Conservation (phyloP, 2,113 vertebrate genomes). For the Aix galericulata region DNA sequence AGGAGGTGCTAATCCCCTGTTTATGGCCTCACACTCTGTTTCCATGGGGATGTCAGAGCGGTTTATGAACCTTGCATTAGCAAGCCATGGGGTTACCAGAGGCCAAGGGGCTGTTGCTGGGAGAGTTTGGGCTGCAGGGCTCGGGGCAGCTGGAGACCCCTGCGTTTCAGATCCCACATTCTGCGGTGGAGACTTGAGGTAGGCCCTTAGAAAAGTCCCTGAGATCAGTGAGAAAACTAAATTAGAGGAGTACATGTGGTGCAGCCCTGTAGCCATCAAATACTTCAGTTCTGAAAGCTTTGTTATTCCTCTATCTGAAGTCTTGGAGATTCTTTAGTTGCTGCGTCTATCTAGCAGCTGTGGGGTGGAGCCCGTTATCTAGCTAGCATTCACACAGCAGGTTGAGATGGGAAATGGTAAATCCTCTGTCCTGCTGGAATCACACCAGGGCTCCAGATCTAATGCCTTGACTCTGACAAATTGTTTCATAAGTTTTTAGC, state of each 20-base stretch:
- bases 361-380: not conserved
- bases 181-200: not conserved
- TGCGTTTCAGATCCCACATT: slow-evolving; percentile 15
- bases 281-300: not conserved
- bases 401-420: slow-evolving; percentile 30
- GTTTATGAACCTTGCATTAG: slow-evolving; percentile 64
- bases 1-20: slow-evolving; percentile 72
- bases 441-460: not conserved
- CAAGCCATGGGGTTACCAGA: slow-evolving; percentile 67
- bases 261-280: not conserved
- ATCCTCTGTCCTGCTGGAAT: not conserved
- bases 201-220: not conserved
- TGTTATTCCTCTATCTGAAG: not conserved
- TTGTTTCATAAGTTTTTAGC: not conserved
- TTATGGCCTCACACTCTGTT: slow-evolving; percentile 74
- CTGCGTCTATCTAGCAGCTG: not conserved
- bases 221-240: not conserved
- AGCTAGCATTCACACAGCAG: not conserved
- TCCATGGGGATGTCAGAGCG: slow-evolving; percentile 71
- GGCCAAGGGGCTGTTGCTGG: slow-evolving; percentile 60
- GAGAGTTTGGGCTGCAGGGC: slow-evolving; percentile 20
- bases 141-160: not conserved
- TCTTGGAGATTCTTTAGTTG: slow-evolving; percentile 1
- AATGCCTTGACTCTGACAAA: not conserved
- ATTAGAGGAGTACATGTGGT: not conserved